phyloP scores from a whole-genome alignment of 2,888 invertebrate species.

The Drosophila flavopinicola region DNA sequence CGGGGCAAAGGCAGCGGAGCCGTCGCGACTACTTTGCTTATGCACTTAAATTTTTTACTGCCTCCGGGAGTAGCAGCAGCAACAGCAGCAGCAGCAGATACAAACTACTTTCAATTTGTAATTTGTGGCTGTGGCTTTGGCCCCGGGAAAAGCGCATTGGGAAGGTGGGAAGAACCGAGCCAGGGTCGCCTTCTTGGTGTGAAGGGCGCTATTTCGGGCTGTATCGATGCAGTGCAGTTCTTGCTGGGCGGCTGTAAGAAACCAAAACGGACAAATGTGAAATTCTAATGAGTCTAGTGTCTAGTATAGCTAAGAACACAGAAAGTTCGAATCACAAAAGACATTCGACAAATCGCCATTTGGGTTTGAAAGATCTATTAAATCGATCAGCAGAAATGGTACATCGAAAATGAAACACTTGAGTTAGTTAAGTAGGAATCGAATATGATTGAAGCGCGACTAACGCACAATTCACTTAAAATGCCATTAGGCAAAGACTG shows the following conservation, averaged over 20 bases:
- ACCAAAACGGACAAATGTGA: constrained; percentile 62
- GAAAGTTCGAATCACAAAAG: no score
- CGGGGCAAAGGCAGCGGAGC: constrained; percentile 21
- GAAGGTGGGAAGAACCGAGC: no score
- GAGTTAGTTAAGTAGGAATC: no score
- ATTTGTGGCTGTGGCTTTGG: constrained; percentile 64
- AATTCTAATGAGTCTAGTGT: constrained; percentile 63
- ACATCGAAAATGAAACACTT: constrained; percentile 5
- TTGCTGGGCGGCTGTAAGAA: no score
- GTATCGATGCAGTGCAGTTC: constrained; percentile 4
- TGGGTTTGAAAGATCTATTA: background rate
- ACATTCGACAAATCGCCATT: no score
- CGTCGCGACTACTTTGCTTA: constrained; percentile 72
- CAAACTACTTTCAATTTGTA: constrained; percentile 80
- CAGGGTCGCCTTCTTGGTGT: constrained; percentile 41
- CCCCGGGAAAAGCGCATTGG: constrained; percentile 2
- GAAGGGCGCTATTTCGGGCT: constrained; percentile 46
- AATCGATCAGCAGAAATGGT: background rate
- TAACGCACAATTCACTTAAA: no score
- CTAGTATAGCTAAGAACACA: constrained; percentile 37
- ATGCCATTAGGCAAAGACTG: no score
- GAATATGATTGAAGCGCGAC: no score
- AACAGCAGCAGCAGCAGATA: constrained; percentile 53
- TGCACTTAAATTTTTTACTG: constrained; percentile 71
- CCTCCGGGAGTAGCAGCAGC: constrained; percentile 38